These are phyloP conservation scores for Ditylenchus dipsaci DNA, from an alignment of 1,140 invertebrate species.

Conservation along the genomic window DNA sequence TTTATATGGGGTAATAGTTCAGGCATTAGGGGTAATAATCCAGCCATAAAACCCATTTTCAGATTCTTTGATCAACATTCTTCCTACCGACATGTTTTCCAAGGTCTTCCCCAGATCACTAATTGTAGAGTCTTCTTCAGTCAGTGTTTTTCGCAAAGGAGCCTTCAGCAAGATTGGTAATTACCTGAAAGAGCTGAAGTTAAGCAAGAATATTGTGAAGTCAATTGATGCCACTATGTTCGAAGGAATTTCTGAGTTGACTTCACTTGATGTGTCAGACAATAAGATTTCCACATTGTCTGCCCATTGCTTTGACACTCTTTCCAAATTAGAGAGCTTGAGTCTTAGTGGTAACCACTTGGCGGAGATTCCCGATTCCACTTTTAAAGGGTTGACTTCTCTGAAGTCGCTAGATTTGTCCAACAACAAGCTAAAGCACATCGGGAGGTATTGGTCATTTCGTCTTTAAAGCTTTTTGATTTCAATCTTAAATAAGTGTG, in stretches of 20 bases:
- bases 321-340: conserved; percentile 32
- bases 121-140: conserved; percentile 21
- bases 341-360: conserved; percentile 35
- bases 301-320: conserved; percentile 34
- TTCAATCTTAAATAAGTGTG: background rate
- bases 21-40: too few relatives aligned
- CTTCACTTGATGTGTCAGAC: conserved; percentile 28
- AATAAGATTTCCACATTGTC: conserved; percentile 40
- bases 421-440: conserved; percentile 24
- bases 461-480: background rate
- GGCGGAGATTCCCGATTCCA: conserved; percentile 35
- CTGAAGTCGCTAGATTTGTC: conserved; percentile 33
- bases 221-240: conserved; percentile 28
- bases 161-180: conserved; percentile 20
- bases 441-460: conserved; percentile 6
- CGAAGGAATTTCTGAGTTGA: conserved; percentile 3
- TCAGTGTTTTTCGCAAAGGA: conserved; percentile 35
- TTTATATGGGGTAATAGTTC: conserved; percentile 26
- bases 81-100: conserved; percentile 35
- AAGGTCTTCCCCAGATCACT: conserved; percentile 22
- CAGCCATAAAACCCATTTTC: too few relatives aligned
- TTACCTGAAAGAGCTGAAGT: conserved; percentile 23
- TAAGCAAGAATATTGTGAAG: conserved; percentile 38
- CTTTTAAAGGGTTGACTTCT: conserved; percentile 40
- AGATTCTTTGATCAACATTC: conserved; percentile 33